Percentiles rank a stretch among this genome's conserved stretches.
Conservation (phyloP, 2,888 invertebrate species). For the Leptogaster cylindrica region DNA sequence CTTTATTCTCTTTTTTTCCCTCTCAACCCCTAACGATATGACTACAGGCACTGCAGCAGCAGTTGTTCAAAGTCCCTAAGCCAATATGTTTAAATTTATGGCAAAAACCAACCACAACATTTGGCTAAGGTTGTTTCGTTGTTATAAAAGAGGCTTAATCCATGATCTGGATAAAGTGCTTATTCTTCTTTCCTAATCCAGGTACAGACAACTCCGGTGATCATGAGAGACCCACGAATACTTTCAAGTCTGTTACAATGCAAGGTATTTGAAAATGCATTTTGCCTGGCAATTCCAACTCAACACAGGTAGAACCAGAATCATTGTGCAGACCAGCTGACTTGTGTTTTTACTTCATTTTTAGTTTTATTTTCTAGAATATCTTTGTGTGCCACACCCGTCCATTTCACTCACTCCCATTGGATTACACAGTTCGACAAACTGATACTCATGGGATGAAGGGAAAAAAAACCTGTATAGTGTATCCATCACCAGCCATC, state of each 20-base stretch:
- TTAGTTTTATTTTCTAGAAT: not conserved
- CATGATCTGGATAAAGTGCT: slow-evolving; percentile 3
- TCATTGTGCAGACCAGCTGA: slow-evolving; percentile 29
- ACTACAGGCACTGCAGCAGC: no score
- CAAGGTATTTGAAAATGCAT: no score
- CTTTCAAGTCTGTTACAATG: slow-evolving; percentile 7
- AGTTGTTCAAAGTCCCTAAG: no score
- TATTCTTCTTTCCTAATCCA: slow-evolving; percentile 28
- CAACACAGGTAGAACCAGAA: not conserved
- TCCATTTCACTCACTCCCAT: slow-evolving; percentile 34
- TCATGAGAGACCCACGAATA: not conserved
- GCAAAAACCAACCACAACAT: no score
- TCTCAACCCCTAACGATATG: no score
- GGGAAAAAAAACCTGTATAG: slow-evolving; percentile 28
- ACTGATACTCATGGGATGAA: not conserved
- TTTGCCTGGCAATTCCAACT: not conserved
- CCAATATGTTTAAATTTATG: no score
- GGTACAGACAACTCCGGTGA: no score
- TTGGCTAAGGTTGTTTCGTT: slow-evolving; percentile 2
- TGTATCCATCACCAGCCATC: slow-evolving; percentile 32
- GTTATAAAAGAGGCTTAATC: slow-evolving; percentile 7
- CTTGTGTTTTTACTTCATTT: slow-evolving; percentile 32
- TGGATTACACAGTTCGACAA: not conserved
- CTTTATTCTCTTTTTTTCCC: no score
- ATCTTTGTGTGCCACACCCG: slow-evolving; percentile 8